Conservation (phyloP, 2,797 vertebrate species). For the Calcarius lapponicus region DNA sequence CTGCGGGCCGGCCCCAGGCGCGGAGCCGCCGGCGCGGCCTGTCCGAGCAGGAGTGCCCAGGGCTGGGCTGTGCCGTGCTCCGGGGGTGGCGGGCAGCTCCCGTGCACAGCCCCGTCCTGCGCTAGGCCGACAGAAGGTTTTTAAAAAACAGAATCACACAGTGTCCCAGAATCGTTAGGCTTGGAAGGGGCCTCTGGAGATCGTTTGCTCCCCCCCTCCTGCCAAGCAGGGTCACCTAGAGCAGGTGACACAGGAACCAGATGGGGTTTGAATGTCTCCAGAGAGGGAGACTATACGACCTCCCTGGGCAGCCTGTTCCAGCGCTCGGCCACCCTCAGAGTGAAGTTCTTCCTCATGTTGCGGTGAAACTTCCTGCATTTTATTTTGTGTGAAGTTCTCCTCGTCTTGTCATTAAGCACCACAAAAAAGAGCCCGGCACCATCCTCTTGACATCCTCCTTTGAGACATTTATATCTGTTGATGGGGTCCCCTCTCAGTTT, state of each 20-base stretch:
- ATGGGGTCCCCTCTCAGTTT: neutral
- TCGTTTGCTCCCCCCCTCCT: neutral
- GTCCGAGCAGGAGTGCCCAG: rapidly evolving
- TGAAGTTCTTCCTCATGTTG: neutral
- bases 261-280: neutral
- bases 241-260: neutral
- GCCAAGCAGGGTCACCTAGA: neutral
- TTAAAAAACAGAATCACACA: no score
- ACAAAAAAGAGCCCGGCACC: neutral
- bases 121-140: neutral
- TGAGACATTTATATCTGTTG: neutral
- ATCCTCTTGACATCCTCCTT: neutral
- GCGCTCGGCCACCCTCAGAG: rapidly evolving
- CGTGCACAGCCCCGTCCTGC: rapidly evolving
- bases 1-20: no score
- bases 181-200: neutral
- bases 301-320: neutral
- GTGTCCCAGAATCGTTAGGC: neutral
- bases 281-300: no score
- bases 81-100: rapidly evolving
- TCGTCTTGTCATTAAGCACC: rapidly evolving
- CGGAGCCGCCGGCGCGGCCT: rapidly evolving
- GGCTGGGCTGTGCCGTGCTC: rapidly evolving
- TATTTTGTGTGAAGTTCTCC: neutral
- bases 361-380: neutral